Evolutionary conservation across 2,888 invertebrate species (phyloP).

Genomic region (Lycia hirtaria): DNA sequence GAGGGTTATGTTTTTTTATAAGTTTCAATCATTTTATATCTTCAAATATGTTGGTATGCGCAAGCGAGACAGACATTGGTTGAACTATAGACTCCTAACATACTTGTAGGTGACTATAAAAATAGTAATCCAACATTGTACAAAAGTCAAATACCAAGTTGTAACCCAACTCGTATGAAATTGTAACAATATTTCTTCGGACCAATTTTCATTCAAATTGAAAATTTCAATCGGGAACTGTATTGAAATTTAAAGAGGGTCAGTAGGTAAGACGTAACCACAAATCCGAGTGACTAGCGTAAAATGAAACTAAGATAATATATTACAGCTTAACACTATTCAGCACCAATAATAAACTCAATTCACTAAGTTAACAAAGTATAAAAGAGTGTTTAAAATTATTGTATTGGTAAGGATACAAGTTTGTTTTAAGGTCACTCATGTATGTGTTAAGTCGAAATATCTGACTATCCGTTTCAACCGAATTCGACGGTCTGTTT

Average conservation of each 20-base stretch:
- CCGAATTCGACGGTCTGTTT: no score
- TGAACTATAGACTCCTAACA: no score
- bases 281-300: slow-evolving; percentile 48
- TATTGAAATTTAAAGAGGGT: slow-evolving; percentile 1
- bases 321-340: slow-evolving; percentile 45
- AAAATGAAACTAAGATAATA: slow-evolving; percentile 38
- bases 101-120: not conserved
- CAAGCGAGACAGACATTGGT: no score
- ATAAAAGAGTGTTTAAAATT: not conserved
- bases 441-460: no score
- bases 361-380: slow-evolving; percentile 30
- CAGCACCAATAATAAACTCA: slow-evolving; percentile 58
- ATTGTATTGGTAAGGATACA: not conserved
- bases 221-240: not conserved
- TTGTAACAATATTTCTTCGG: not conserved
- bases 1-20: no score
- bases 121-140: not conserved
- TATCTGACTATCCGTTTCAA: no score
- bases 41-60: no score
- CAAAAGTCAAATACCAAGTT: slow-evolving; percentile 3
- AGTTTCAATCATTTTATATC: no score
- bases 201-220: not conserved
- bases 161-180: not conserved
- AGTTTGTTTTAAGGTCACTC: no score
- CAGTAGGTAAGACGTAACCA: slow-evolving; percentile 29